phyloP scores from a whole-genome alignment of 2,797 vertebrate species.

The Thalassophryne amazonica region DNA sequence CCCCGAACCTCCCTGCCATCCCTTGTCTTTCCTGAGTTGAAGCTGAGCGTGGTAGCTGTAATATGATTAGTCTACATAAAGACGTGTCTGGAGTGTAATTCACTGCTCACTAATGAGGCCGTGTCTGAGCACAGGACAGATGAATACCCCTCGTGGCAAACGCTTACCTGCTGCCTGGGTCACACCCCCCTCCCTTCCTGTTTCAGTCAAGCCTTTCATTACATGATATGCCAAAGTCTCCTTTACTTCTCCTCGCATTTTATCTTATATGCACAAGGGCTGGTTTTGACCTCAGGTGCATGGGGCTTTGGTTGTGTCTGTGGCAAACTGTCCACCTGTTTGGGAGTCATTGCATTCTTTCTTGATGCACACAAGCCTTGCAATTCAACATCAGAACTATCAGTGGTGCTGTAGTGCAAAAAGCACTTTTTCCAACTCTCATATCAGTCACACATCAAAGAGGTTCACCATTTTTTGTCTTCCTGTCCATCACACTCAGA shows the following conservation, averaged over 20 bases:
- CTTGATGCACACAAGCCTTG: no score
- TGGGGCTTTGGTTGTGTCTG: no score
- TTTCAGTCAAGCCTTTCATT: slow-evolving; percentile 20
- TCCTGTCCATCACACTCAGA: no score
- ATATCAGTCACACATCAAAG: no score
- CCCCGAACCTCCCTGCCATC: slow-evolving; percentile 12
- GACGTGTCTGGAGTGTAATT: slow-evolving; percentile 88
- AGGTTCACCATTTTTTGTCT: no score
- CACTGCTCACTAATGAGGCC: slow-evolving; percentile 87
- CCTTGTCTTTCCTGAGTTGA: slow-evolving; percentile 46
- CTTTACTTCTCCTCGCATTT: slow-evolving; percentile 1
- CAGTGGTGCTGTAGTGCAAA: no score
- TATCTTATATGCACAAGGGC: not conserved
- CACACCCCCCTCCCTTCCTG: not conserved
- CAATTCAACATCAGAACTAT: no score
- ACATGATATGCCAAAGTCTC: slow-evolving; percentile 1
- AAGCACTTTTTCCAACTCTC: no score
- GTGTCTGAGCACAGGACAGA: slow-evolving; percentile 80
- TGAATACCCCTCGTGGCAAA: slow-evolving; percentile 71
- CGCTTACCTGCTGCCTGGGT: slow-evolving; percentile 64
- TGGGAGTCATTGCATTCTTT: no score
- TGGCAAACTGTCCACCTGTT: no score
- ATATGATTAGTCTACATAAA: slow-evolving; percentile 88
- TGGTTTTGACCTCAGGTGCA: no score
- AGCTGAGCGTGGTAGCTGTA: slow-evolving; percentile 74